Percentiles rank a stretch among this genome's conserved stretches.
Evolutionary conservation across 2,888 invertebrate species (phyloP).

Genomic region (Acanthococcus lagerstroemiae): DNA sequence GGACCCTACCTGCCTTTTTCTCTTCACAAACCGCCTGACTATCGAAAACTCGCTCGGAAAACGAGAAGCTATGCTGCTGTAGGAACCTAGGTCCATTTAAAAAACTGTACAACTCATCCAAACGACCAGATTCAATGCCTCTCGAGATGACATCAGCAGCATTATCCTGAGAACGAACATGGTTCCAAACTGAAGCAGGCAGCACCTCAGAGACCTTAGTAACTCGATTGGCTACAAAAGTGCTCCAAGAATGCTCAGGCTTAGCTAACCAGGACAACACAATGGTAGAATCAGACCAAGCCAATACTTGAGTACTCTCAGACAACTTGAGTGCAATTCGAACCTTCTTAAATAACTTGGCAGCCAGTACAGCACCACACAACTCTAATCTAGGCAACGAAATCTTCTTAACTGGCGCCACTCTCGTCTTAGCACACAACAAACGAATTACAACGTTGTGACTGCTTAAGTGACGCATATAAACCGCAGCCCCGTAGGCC

Average conservation of each 20-base stretch:
- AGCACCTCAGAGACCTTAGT: no score
- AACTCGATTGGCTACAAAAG: constrained; percentile 37
- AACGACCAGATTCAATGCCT: constrained; percentile 17
- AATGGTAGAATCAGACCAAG: no score
- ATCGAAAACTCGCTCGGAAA: not conserved
- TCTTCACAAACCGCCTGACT: not conserved
- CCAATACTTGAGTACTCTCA: no score
- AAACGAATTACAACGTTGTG: constrained; percentile 27
- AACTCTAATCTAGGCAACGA: constrained; percentile 37
- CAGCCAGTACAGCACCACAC: constrained; percentile 35
- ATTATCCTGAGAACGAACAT: not conserved
- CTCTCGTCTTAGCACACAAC: no score
- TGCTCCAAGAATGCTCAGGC: constrained; percentile 35
- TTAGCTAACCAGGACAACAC: constrained; percentile 24
- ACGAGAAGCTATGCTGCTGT: no score
- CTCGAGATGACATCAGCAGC: constrained; percentile 1
- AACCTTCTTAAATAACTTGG: constrained; percentile 30
- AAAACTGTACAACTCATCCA: not conserved
- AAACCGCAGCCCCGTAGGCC: no score
- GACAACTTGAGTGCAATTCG: constrained; percentile 1
- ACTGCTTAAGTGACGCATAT: constrained; percentile 26
- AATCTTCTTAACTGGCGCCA: no score
- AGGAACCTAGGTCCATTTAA: not conserved
- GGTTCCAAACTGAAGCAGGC: not conserved
- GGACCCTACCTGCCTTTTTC: not conserved